Conservation (phyloP, 1,140 invertebrate species). For the Drosophila simulans region DNA sequence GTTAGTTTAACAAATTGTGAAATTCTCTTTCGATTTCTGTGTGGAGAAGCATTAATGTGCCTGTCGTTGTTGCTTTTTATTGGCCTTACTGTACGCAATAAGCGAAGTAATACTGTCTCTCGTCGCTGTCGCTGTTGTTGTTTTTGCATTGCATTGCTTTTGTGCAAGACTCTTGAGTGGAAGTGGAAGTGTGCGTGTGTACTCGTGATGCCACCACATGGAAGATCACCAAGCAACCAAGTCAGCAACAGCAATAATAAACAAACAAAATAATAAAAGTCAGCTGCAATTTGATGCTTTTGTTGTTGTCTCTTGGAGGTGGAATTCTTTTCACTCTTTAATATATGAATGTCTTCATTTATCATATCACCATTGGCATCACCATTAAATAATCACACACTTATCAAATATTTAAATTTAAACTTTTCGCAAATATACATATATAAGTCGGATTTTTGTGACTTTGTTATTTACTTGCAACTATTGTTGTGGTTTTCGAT, state of each 20-base stretch:
- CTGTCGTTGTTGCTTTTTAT: constrained; percentile 4
- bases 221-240: constrained; percentile 27
- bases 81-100: constrained; percentile 28
- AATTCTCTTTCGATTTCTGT: constrained; percentile 50
- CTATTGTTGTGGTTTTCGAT: constrained; percentile 10
- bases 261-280: constrained; percentile 12
- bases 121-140: constrained; percentile 12
- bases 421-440: not conserved
- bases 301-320: not conserved
- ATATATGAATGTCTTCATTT: constrained; percentile 13
- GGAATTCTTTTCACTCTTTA: not conserved
- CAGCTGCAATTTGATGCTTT: constrained; percentile 34
- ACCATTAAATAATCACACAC: constrained; percentile 1
- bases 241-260: constrained; percentile 6
- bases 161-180: constrained; percentile 14
- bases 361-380: not conserved
- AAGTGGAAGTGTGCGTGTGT: constrained; percentile 6
- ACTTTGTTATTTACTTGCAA: constrained; percentile 38
- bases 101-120: constrained; percentile 33
- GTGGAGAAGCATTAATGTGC: constrained; percentile 6
- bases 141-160: constrained; percentile 20
- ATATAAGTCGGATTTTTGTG: constrained; percentile 1
- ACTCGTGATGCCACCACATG: constrained; percentile 36
- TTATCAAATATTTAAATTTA: constrained; percentile 11
- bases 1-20: constrained; percentile 53